Percentiles rank a stretch among this genome's conserved stretches.
Evolutionary conservation across 2,113 vertebrate genomes (phyloP).

Genomic region (Hemicordylus capensis): DNA sequence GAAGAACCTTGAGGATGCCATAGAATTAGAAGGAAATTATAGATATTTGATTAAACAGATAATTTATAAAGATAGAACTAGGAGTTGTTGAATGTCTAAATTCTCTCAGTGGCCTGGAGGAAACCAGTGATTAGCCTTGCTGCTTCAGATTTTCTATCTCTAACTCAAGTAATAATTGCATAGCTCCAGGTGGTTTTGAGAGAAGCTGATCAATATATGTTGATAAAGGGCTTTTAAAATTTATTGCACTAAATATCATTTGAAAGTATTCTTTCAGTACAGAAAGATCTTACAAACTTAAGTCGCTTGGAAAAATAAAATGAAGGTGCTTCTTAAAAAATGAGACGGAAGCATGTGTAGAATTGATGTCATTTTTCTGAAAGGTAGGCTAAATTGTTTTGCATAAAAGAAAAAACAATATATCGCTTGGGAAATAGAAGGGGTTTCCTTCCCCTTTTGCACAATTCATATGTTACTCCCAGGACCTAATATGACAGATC

Average conservation of each 20-base stretch:
- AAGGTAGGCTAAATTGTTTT: neutral
- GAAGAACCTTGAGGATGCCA: neutral
- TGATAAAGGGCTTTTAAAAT: neutral
- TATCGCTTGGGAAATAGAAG: neutral
- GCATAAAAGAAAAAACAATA: constrained; percentile 1
- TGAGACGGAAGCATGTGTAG: neutral
- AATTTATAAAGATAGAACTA: neutral
- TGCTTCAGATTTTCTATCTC: neutral
- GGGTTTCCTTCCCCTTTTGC: neutral
- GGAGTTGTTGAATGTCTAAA: neutral
- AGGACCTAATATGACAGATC: neutral
- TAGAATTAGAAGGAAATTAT: neutral
- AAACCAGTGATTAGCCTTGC: neutral
- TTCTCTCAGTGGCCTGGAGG: neutral
- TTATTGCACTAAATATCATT: neutral
- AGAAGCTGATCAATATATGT: neutral
- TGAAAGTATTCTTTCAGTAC: neutral
- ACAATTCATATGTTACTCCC: neutral
- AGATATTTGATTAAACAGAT: neutral
- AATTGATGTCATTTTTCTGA: constrained; percentile 10
- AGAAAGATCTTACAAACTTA: neutral
- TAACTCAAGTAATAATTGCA: neutral
- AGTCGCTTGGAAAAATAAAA: neutral
- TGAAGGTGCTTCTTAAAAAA: neutral
- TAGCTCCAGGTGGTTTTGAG: neutral